A percentile compares a stretch with the other conserved stretches of the same genome.
These are phyloP conservation scores for Nephrocerus scutellatus DNA, from an alignment of 2,888 invertebrate species.

Conservation along the genomic window DNA sequence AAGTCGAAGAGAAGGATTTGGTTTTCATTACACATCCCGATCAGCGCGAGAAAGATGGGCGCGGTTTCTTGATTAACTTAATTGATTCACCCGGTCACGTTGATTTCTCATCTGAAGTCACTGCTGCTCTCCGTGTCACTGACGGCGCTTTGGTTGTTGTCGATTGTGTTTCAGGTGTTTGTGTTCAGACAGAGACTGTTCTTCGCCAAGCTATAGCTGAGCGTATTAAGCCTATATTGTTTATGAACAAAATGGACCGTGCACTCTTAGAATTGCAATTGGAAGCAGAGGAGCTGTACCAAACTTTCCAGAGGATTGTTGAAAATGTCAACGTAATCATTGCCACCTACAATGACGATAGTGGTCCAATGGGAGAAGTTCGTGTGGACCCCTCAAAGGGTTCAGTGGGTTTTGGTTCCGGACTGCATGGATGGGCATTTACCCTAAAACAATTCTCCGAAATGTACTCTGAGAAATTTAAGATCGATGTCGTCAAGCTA, in stretches of 20 bases:
- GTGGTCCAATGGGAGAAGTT: slow-evolving; percentile 99
- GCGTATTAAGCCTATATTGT: slow-evolving; percentile 98
- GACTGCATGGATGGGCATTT: slow-evolving; percentile 99
- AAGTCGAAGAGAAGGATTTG: slow-evolving; percentile 89
- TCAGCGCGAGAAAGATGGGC: slow-evolving; percentile 82
- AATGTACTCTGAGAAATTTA: slow-evolving; percentile 99
- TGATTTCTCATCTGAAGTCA: slow-evolving; percentile 99
- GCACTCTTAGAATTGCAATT: slow-evolving; percentile 95
- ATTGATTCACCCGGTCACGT: slow-evolving; percentile 99
- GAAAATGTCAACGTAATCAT: slow-evolving; percentile 99
- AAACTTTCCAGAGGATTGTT: slow-evolving; percentile 98
- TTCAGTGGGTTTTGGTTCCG: slow-evolving; percentile 98
- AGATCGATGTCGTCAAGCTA: slow-evolving; percentile 91
- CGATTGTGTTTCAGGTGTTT: slow-evolving; percentile 99
- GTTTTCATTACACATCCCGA: slow-evolving; percentile 85
- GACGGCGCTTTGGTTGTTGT: slow-evolving; percentile 99
- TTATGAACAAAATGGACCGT: slow-evolving; percentile 99
- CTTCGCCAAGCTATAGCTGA: slow-evolving; percentile 99
- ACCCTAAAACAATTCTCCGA: slow-evolving; percentile 99
- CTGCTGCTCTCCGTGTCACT: slow-evolving; percentile 98
- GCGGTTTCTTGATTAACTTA: slow-evolving; percentile 98
- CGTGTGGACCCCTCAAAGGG: slow-evolving; percentile 97
- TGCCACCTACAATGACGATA: slow-evolving; percentile 95
- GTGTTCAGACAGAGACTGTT: slow-evolving; percentile 98
- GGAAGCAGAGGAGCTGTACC: slow-evolving; percentile 94